phyloP scores from a whole-genome alignment of 2,113 vertebrate species.

The Caracal caracal region DNA sequence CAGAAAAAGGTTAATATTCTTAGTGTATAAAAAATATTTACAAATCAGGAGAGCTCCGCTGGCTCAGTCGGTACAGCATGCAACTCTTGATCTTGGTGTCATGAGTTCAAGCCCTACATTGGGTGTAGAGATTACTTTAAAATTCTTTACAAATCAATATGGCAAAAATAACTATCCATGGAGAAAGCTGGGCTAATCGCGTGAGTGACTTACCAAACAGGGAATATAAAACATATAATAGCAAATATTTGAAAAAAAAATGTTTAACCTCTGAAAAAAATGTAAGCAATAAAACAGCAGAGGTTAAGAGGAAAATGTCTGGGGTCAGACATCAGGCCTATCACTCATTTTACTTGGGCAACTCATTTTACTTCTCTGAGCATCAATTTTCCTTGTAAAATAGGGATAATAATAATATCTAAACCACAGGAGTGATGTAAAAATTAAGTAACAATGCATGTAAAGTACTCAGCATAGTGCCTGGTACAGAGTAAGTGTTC shows the following conservation, averaged over 20 bases:
- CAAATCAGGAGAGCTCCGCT: neutral
- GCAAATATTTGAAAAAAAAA: slow-evolving; percentile 50
- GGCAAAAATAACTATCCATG: neutral
- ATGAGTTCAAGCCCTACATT: neutral
- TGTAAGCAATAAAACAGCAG: slow-evolving; percentile 47
- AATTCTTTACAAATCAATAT: slow-evolving; percentile 53
- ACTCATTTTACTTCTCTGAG: slow-evolving; percentile 45
- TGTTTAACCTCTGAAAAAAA: slow-evolving; percentile 42
- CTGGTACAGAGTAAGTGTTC: neutral
- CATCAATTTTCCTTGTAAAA: slow-evolving; percentile 53
- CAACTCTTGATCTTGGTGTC: neutral
- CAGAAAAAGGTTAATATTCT: slow-evolving; percentile 24
- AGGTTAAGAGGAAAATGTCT: slow-evolving; percentile 14
- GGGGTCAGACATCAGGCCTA: neutral
- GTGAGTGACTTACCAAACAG: slow-evolving; percentile 27
- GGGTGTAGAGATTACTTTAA: neutral
- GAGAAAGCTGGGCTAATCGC: slow-evolving; percentile 21
- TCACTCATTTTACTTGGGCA: neutral
- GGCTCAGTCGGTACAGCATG: neutral
- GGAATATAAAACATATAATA: slow-evolving; percentile 36
- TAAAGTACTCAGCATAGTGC: neutral
- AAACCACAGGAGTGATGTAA: neutral
- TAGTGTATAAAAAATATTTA: slow-evolving; percentile 46
- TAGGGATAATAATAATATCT: slow-evolving; percentile 23
- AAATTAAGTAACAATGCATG: slow-evolving; percentile 37